Evolutionary conservation across 2,113 vertebrate genomes (phyloP).

Genomic region (Oreochromis niloticus): DNA sequence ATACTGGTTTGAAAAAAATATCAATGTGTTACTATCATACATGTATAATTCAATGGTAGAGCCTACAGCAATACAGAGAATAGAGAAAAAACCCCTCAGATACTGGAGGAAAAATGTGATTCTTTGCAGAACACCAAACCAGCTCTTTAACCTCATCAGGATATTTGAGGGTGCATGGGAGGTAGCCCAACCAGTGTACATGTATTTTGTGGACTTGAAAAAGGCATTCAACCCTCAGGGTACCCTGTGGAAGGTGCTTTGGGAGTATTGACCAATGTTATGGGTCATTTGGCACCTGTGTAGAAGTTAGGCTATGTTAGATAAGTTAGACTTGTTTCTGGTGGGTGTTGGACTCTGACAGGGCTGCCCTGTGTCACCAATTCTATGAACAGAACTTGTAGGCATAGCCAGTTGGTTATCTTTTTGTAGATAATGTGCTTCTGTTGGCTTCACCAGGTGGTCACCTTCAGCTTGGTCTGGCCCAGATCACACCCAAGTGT

Average conservation of each 20-base stretch:
- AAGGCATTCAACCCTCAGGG: fast-evolving
- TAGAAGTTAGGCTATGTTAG: not conserved
- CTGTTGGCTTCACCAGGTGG: not conserved
- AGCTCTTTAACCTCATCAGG: not conserved
- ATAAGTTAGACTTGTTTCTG: fast-evolving
- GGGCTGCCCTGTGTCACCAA: not conserved
- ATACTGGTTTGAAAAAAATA: not conserved
- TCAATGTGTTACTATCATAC: fast-evolving
- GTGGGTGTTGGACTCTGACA: not conserved
- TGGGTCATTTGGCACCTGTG: not conserved
- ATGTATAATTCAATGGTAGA: not conserved
- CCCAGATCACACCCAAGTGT: not conserved
- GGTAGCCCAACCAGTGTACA: not conserved
- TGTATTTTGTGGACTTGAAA: not conserved
- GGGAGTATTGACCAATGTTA: not conserved
- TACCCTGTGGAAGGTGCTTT: not conserved
- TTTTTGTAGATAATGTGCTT: not conserved
- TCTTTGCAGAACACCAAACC: not conserved
- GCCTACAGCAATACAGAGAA: not conserved
- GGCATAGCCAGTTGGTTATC: not conserved
- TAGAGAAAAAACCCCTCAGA: not conserved
- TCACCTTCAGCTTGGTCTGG: not conserved
- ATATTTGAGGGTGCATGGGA: not conserved
- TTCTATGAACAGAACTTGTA: not conserved
- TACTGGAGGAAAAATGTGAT: not conserved